Evolutionary conservation across 2,888 invertebrate genomes (phyloP).

Genomic region (Acleris laterana): DNA sequence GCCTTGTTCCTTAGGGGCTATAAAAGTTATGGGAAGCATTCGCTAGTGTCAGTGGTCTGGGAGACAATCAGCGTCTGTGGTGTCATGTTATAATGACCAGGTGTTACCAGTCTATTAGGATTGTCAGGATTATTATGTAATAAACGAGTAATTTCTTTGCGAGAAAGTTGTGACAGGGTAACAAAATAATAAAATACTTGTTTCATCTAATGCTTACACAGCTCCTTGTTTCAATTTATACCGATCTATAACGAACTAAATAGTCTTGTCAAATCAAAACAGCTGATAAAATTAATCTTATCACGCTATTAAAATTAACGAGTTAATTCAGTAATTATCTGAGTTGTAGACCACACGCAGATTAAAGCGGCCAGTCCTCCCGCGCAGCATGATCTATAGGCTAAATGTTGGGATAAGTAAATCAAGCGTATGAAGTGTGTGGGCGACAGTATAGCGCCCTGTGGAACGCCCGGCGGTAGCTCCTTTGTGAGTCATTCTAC

Average conservation of each 20-base stretch:
- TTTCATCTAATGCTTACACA: too few relatives aligned
- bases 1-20: constrained; percentile 17
- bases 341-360: constrained; percentile 59
- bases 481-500: constrained; percentile 48
- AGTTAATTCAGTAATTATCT: constrained; percentile 59
- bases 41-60: constrained; percentile 1
- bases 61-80: not conserved
- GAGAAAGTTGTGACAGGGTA: too few relatives aligned
- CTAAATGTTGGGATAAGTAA: constrained; percentile 44
- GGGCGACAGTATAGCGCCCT: constrained; percentile 56
- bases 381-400: constrained; percentile 62
- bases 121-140: not conserved
- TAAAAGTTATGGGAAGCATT: constrained; percentile 29
- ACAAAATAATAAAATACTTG: too few relatives aligned
- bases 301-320: constrained; percentile 47
- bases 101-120: not conserved
- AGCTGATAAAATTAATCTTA: constrained; percentile 28
- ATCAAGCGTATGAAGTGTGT: constrained; percentile 52
- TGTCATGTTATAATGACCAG: not conserved
- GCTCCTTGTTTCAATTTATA: too few relatives aligned
- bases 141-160: too few relatives aligned
- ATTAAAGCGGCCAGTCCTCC: constrained; percentile 57
- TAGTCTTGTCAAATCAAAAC: constrained; percentile 12
- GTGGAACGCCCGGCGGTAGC: constrained; percentile 61
- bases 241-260: not conserved